Evolutionary conservation across 2,797 vertebrate genomes (phyloP).

Genomic region (Galaxias olidus): DNA sequence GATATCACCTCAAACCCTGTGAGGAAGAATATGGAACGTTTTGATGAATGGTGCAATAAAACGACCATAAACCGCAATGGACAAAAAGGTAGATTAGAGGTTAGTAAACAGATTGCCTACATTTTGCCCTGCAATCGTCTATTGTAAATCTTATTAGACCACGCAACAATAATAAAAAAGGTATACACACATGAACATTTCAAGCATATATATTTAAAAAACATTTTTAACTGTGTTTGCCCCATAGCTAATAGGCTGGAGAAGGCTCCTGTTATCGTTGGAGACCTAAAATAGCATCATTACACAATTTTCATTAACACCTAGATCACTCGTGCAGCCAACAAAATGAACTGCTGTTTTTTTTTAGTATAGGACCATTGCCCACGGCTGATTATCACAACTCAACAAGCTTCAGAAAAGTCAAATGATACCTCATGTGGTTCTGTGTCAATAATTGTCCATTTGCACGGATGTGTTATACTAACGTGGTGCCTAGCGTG

Average conservation of each 20-base stretch:
- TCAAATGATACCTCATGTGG: constrained; percentile 72
- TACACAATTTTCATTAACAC: too few species aligned
- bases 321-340: too few species aligned
- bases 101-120: too few species aligned
- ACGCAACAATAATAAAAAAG: too few species aligned
- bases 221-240: too few species aligned
- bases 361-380: constrained; percentile 42
- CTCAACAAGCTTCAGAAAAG: constrained; percentile 56
- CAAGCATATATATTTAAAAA: too few species aligned
- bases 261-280: too few species aligned
- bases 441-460: constrained; percentile 59
- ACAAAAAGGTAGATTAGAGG: not conserved
- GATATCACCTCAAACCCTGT: constrained; percentile 28
- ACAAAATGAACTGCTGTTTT: not conserved
- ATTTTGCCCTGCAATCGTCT: too few species aligned
- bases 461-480: constrained; percentile 74
- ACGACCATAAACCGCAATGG: not conserved
- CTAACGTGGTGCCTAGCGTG: constrained; percentile 48
- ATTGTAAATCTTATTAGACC: too few species aligned
- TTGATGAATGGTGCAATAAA: constrained; percentile 29
- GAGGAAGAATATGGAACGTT: constrained; percentile 30
- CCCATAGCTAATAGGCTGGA: too few species aligned
- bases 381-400: constrained; percentile 69
- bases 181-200: too few species aligned
- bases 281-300: too few species aligned